Evolutionary conservation across 1,140 invertebrate genomes (phyloP).

Genomic region (Akabosia matsudoensis): DNA sequence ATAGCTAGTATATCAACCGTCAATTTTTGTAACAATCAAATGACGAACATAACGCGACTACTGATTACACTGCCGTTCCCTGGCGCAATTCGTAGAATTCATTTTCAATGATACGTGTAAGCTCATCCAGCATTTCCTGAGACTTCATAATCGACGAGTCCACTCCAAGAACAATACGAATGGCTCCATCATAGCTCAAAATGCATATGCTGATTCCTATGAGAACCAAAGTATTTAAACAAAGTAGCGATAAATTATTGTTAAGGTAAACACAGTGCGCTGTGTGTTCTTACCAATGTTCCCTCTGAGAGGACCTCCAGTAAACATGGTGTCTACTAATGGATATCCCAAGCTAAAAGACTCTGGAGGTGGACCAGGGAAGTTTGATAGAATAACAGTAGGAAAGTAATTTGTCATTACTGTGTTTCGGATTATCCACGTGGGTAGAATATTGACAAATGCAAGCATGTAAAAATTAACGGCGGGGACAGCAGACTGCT

Average conservation of each 20-base stretch:
- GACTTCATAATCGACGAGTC: constrained; percentile 34
- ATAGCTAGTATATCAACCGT: no score
- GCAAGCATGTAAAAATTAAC: constrained; percentile 40
- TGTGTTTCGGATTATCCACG: constrained; percentile 39
- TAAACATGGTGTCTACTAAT: constrained; percentile 43
- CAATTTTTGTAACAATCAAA: no score
- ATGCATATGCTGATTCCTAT: constrained; percentile 41
- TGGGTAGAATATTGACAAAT: constrained; percentile 41
- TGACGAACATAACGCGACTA: no score
- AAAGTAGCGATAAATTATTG: not conserved
- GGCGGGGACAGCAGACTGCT: constrained; percentile 38
- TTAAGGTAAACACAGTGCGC: not conserved
- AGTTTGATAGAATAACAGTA: constrained; percentile 44
- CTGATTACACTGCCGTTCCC: not conserved
- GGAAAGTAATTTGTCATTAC: constrained; percentile 42
- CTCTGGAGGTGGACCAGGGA: constrained; percentile 39
- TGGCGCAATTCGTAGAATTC: constrained; percentile 26
- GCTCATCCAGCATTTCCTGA: constrained; percentile 38
- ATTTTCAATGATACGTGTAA: constrained; percentile 31
- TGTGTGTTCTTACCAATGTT: constrained; percentile 36
- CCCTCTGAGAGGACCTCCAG: constrained; percentile 38
- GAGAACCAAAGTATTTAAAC: not conserved
- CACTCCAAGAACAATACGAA: constrained; percentile 38
- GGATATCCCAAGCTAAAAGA: constrained; percentile 36
- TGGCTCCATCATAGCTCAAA: constrained; percentile 35